Conservation (phyloP, 30 jellyfish, hydroid and myxozoan genomes). For the Hydractinia echinata region DNA sequence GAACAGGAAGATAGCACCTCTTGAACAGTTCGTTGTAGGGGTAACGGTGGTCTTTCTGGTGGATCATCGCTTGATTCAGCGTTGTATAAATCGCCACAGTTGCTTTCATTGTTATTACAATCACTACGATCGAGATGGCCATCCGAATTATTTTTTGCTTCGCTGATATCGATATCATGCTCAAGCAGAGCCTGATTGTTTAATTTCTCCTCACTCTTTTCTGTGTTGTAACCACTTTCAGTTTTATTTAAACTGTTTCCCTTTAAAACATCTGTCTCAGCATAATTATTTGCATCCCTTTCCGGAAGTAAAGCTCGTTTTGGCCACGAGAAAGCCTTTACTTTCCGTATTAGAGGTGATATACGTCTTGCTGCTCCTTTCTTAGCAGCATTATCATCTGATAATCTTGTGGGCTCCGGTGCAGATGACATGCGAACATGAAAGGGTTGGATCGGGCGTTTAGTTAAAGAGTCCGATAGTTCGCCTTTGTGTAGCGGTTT, state of each 20-base stretch:
- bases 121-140: background rate
- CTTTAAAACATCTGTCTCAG: background rate
- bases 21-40: background rate
- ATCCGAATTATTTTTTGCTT: background rate
- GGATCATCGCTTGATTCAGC: slow-evolving; percentile 23
- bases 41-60: slow-evolving; percentile 40
- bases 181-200: background rate
- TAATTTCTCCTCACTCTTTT: slow-evolving; percentile 30
- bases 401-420: background rate
- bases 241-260: slow-evolving; percentile 16
- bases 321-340: slow-evolving; percentile 79
- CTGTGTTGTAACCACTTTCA: slow-evolving; percentile 35
- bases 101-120: background rate
- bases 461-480: background rate
- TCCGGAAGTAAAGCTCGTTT: slow-evolving; percentile 33
- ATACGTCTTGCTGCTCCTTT: background rate
- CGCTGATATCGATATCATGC: background rate
- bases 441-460: background rate
- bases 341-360: slow-evolving; percentile 28
- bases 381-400: background rate
- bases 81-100: background rate
- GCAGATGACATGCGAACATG: slow-evolving; percentile 10
- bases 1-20: background rate
- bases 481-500: slow-evolving; percentile 11
- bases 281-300: background rate